phyloP scores from a whole-genome alignment of 2,888 invertebrate genomes.

The Minunthozetes semirufus region DNA sequence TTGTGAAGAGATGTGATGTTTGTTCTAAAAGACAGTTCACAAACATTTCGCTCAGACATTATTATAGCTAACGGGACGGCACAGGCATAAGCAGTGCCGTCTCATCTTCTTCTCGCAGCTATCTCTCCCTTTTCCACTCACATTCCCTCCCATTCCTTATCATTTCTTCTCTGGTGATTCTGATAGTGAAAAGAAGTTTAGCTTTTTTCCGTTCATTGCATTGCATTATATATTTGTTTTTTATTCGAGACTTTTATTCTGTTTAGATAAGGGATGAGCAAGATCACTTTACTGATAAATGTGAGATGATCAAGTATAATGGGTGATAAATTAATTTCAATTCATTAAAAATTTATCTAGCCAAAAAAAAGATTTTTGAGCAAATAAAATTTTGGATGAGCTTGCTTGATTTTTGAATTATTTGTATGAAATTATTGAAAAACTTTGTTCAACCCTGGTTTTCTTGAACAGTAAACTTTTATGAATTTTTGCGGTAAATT shows the following conservation, averaged over 20 bases:
- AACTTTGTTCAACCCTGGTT: too few species aligned
- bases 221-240: background rate
- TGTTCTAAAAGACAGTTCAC: background rate
- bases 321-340: background rate
- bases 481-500: background rate
- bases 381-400: too few species aligned
- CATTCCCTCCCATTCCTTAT: background rate
- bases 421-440: too few species aligned
- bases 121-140: background rate
- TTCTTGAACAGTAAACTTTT: background rate
- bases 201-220: background rate
- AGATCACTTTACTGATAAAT: background rate
- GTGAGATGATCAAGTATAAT: background rate
- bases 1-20: background rate
- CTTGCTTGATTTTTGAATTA: too few species aligned
- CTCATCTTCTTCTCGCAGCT: background rate
- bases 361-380: too few species aligned
- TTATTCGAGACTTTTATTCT: background rate
- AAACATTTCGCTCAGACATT: background rate
- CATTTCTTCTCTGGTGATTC: background rate
- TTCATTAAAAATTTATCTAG: too few species aligned
- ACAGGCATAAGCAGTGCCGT: background rate
- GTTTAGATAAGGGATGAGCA: background rate
- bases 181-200: background rate
- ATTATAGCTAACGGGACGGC: conserved; percentile 12